A percentile compares a stretch with the other conserved stretches of the same genome.
These are phyloP conservation scores for Manis javanica DNA, from an alignment of 2,797 vertebrate species.

Conservation along the genomic window DNA sequence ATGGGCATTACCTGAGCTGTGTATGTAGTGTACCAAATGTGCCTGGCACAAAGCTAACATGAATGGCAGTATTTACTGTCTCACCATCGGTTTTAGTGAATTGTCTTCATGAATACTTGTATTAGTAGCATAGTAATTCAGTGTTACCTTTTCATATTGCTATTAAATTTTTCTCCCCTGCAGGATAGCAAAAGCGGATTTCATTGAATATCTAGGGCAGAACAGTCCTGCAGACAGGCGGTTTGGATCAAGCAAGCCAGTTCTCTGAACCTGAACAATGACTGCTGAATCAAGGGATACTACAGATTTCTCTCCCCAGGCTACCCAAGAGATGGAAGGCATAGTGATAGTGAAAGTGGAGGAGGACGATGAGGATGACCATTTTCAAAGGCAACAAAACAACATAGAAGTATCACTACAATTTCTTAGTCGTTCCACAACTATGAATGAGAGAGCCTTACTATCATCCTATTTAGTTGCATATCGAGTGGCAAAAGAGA, in stretches of 20 bases:
- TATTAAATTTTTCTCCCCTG: background rate
- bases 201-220: background rate
- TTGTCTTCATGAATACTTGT: background rate
- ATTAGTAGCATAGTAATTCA: background rate
- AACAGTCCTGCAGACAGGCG: background rate
- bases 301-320: background rate
- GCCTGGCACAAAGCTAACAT: background rate
- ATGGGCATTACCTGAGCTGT: background rate
- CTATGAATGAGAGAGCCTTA: constrained; percentile 46
- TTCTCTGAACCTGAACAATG: background rate
- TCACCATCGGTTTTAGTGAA: background rate
- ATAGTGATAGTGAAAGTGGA: constrained; percentile 20
- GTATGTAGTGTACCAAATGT: background rate
- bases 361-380: constrained; percentile 5
- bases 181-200: background rate
- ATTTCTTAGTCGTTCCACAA: background rate
- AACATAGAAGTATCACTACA: background rate
- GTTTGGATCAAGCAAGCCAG: background rate
- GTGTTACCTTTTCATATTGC: constrained; percentile 7
- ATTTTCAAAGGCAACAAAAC: constrained; percentile 5
- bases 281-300: background rate
- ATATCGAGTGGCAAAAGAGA: constrained; percentile 36
- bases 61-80: background rate
- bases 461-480: constrained; percentile 54
- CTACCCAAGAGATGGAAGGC: background rate